These are phyloP conservation scores for Phaonia tiefii DNA, from an alignment of 2,888 invertebrate species.

Conservation along the genomic window DNA sequence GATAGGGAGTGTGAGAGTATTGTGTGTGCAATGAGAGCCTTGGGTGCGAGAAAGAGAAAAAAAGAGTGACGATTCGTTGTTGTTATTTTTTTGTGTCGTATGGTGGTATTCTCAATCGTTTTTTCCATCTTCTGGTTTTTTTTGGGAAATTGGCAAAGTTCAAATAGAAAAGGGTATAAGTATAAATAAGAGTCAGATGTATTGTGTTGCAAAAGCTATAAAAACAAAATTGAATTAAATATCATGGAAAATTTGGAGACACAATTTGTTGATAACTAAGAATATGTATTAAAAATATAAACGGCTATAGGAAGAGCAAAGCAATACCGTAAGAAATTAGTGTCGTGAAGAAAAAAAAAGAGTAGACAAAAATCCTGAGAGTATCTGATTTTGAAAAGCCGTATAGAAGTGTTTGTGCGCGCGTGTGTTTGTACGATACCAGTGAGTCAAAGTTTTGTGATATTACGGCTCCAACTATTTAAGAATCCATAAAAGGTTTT, in stretches of 20 bases:
- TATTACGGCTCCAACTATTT: background rate
- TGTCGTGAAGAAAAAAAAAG: conserved; percentile 41
- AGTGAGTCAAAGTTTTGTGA: conserved; percentile 27
- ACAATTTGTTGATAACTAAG: too few relatives aligned
- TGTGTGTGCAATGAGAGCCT: background rate
- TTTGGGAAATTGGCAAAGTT: conserved; percentile 12
- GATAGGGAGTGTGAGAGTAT: background rate
- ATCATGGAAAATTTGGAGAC: background rate
- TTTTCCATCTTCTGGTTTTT: conserved; percentile 1
- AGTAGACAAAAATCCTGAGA: conserved; percentile 31
- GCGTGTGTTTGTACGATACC: background rate
- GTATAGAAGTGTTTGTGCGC: conserved; percentile 9
- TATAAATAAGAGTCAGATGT: background rate
- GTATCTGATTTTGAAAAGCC: conserved; percentile 3
- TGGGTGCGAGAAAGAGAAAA: background rate
- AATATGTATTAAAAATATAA: too few relatives aligned
- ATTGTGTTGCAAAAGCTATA: background rate
- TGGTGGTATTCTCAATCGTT: conserved; percentile 10
- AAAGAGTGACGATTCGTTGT: conserved; percentile 9
- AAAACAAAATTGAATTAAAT: conserved; percentile 22
- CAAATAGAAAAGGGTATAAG: background rate
- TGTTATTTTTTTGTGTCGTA: conserved; percentile 32
- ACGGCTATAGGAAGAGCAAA: background rate
- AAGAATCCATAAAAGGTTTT: too few relatives aligned
- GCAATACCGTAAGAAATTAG: too few relatives aligned